phyloP scores from a whole-genome alignment of 2,888 invertebrate species.

The Phyto melanocephala region DNA sequence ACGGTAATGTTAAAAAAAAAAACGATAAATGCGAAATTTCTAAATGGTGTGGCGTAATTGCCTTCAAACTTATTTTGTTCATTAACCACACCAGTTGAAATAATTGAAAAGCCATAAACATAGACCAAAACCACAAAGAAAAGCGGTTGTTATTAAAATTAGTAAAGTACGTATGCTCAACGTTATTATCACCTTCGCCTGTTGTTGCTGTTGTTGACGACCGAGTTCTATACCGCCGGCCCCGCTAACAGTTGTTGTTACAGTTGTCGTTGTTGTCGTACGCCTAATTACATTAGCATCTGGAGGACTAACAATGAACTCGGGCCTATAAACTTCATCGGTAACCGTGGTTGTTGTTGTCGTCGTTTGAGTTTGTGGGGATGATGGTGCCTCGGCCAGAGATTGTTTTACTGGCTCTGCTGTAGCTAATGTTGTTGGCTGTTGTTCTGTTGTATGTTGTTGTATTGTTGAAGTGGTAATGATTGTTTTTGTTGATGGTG shows the following conservation, averaged over 20 bases:
- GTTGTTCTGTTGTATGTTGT: conserved; percentile 10
- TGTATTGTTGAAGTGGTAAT: conserved; percentile 37
- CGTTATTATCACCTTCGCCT: conserved; percentile 79
- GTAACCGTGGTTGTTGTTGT: conserved; percentile 68
- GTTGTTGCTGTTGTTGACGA: conserved; percentile 68
- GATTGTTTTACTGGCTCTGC: not conserved
- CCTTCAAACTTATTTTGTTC: not conserved
- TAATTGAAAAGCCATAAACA: conserved; percentile 78
- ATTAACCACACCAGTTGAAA: conserved; percentile 68
- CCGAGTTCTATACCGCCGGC: conserved; percentile 24
- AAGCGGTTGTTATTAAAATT: conserved; percentile 76
- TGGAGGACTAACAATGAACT: conserved; percentile 59
- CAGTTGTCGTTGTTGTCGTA: conserved; percentile 74
- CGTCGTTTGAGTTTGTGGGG: conserved; percentile 59
- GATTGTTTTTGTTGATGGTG: conserved; percentile 22
- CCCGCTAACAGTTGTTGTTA: conserved; percentile 68
- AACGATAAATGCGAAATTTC: not conserved
- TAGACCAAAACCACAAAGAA: conserved; percentile 78
- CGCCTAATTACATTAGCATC: conserved; percentile 68
- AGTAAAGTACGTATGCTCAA: conserved; percentile 77
- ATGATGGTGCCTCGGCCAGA: not conserved
- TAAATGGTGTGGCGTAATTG: conserved; percentile 28
- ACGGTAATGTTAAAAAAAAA: conserved; percentile 3
- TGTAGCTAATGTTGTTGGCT: conserved; percentile 14
- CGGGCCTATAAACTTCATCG: conserved; percentile 68